Evolutionary conservation across 2,113 vertebrate species (phyloP).

Genomic region (Ifrita kowaldi): DNA sequence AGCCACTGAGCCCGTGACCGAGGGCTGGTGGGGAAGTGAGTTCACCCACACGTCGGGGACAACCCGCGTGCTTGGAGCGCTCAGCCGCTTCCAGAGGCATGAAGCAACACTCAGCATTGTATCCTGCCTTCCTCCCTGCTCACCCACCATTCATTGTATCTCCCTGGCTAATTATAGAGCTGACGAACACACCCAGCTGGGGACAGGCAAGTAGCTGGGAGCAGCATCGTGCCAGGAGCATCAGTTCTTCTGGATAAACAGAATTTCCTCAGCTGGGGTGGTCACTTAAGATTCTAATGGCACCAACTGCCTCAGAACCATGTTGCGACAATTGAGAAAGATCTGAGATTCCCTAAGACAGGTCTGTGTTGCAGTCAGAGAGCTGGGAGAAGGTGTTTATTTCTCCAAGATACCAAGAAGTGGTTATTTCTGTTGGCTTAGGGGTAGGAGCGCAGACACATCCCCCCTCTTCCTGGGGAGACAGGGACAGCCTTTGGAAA

Average conservation of each 20-base stretch:
- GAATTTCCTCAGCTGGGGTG: background rate
- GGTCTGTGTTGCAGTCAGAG: background rate
- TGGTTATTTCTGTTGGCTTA: background rate
- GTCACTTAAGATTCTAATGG: background rate
- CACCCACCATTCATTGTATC: conserved; percentile 2
- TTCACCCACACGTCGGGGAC: background rate
- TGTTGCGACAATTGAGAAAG: background rate
- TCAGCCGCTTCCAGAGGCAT: background rate
- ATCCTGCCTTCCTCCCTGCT: background rate
- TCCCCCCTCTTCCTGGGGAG: background rate
- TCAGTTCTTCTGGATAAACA: background rate
- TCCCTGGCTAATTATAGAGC: background rate
- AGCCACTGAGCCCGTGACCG: background rate
- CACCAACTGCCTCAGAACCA: background rate
- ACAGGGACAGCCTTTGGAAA: conserved; percentile 15
- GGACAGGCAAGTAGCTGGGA: background rate
- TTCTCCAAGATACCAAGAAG: background rate
- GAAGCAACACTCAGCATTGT: background rate
- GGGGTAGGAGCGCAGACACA: background rate
- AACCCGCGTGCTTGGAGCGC: background rate
- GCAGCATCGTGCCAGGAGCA: background rate
- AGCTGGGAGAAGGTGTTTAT: background rate
- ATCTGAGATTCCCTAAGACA: background rate
- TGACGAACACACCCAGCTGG: background rate
- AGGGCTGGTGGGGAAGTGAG: background rate